Conservation (phyloP, 2,797 vertebrate genomes). For the Heteromormyrus szaboi region DNA sequence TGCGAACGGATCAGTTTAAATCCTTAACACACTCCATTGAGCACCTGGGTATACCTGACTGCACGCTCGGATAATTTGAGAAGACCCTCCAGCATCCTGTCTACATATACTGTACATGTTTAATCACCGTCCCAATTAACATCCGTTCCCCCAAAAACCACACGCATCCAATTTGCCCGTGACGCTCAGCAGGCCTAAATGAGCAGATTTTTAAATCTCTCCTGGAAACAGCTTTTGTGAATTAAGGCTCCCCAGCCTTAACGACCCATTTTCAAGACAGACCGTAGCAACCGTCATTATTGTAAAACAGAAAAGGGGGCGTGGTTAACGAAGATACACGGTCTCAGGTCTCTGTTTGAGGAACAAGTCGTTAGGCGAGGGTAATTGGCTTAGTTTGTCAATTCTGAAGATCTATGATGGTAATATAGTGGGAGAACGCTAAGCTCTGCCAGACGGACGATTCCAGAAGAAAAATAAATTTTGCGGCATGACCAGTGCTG, state of each 20-base stretch:
- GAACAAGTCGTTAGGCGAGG: conserved; percentile 47
- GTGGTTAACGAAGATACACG: conserved; percentile 33
- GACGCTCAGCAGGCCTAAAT: not conserved
- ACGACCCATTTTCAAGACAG: conserved; percentile 17
- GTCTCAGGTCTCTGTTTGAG: conserved; percentile 41
- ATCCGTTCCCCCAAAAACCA: not conserved
- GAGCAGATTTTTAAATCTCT: not conserved
- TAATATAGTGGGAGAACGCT: conserved; percentile 34
- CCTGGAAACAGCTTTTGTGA: conserved; percentile 27
- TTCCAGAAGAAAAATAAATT: conserved; percentile 32
- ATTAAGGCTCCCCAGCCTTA: conserved; percentile 32
- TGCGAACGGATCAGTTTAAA: not conserved
- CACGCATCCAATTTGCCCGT: not conserved
- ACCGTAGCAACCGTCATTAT: conserved; percentile 24
- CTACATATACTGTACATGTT: not conserved
- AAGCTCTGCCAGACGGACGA: conserved; percentile 30
- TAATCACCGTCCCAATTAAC: not conserved
- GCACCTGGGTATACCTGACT: not conserved
- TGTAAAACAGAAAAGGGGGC: conserved; percentile 32
- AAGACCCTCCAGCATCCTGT: not conserved
- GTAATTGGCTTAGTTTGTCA: conserved; percentile 51
- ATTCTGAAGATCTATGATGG: conserved; percentile 49
- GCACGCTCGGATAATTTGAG: not conserved
- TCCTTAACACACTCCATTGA: not conserved
- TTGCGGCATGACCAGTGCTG: conserved; percentile 21